These are phyloP conservation scores for Ctenoplectra terminalis DNA, from an alignment of 1,140 invertebrate species.

Conservation along the genomic window DNA sequence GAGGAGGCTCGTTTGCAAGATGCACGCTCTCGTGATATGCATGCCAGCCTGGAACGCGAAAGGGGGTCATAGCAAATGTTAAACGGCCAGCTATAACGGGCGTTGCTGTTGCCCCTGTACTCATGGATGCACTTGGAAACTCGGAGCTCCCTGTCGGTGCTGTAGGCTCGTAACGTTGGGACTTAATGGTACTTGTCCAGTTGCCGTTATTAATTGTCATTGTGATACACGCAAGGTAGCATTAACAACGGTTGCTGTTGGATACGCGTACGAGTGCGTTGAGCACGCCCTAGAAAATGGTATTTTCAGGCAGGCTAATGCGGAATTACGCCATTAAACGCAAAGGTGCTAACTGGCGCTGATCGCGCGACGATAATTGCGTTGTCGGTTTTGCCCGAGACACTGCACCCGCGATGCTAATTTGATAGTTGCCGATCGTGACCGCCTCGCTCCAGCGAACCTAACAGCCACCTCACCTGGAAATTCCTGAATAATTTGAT, in stretches of 20 bases:
- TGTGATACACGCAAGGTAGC: slow-evolving; percentile 58
- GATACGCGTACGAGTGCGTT: slow-evolving; percentile 7
- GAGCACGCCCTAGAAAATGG: slow-evolving; percentile 17
- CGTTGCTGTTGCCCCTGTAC: neutral
- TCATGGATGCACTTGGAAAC: slow-evolving; percentile 17
- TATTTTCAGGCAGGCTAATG: neutral
- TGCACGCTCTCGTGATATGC: slow-evolving; percentile 2
- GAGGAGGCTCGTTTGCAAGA: slow-evolving; percentile 24
- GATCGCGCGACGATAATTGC: slow-evolving; percentile 37
- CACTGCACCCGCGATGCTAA: slow-evolving; percentile 12
- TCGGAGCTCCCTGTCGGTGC: neutral
- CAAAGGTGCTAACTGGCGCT: slow-evolving; percentile 41
- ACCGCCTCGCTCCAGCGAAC: neutral
- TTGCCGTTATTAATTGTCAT: slow-evolving; percentile 69
- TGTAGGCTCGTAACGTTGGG: slow-evolving; percentile 35
- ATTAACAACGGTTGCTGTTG: slow-evolving; percentile 24
- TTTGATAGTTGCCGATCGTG: slow-evolving; percentile 10
- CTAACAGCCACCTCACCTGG: neutral
- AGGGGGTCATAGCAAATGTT: slow-evolving; percentile 33
- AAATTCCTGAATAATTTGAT: neutral
- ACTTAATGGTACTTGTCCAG: slow-evolving; percentile 65
- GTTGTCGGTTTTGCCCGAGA: slow-evolving; percentile 11
- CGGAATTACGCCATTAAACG: slow-evolving; percentile 33
- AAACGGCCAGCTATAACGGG: slow-evolving; percentile 27
- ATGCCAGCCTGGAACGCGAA: neutral